A percentile compares a stretch with the other conserved stretches of the same genome.
Evolutionary conservation across 2,797 vertebrate genomes (phyloP).

Genomic region (Spatula clypeata): DNA sequence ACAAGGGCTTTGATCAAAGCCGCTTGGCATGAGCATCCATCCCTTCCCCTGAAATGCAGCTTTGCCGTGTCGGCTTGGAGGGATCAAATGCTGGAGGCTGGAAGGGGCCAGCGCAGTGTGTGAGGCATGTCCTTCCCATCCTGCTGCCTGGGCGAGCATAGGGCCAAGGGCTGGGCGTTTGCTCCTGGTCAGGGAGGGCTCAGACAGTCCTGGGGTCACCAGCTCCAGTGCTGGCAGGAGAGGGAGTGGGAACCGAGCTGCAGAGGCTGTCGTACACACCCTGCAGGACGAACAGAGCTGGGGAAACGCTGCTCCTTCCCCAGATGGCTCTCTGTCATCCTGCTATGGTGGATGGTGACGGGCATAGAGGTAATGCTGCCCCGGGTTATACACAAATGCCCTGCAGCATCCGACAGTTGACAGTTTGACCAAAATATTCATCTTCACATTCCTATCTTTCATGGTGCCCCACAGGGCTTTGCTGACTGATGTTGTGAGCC

Average conservation of each 20-base stretch:
- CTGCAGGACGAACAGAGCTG: accelerated
- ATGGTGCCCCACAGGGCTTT: background rate
- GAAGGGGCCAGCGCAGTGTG: background rate
- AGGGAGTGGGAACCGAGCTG: background rate
- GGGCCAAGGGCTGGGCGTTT: background rate
- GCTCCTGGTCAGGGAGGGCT: background rate
- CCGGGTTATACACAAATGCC: background rate
- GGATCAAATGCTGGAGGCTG: background rate
- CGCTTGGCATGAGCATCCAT: background rate
- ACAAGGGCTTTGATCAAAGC: slow-evolving; percentile 12
- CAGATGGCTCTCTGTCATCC: background rate
- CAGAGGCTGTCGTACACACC: accelerated
- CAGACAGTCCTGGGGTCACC: accelerated
- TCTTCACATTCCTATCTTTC: background rate
- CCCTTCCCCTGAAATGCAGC: background rate
- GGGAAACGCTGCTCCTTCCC: background rate
- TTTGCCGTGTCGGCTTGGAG: background rate
- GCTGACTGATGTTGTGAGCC: background rate
- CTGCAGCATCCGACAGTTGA: background rate
- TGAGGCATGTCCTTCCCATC: background rate
- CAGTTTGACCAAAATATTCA: background rate
- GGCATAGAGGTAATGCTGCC: background rate
- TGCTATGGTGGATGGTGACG: background rate
- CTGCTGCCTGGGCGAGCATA: accelerated
- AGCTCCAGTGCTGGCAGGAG: background rate